Evolutionary conservation across 2,113 vertebrate genomes (phyloP), one percentile per base, ranked within the genome.

Genomic region (Pedetes capensis): DNA sequence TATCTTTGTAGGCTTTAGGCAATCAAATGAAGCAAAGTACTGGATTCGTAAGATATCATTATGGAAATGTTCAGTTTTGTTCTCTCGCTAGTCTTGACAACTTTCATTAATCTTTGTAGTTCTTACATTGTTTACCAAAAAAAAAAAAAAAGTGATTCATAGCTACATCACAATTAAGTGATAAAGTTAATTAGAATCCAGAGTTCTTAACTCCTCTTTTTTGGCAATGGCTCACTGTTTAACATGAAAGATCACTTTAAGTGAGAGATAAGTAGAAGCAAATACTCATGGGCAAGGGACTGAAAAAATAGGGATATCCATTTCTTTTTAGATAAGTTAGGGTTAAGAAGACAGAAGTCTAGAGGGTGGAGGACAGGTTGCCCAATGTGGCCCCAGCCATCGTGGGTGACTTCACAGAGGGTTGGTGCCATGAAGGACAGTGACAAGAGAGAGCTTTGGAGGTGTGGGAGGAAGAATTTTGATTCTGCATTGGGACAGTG

Each of bases 101-200:
- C 82, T 78, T 85, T 92, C 91, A 96, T 95, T 95, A 96, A 97
- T 94, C 95, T 95, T 94, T 83, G 53, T 51, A 85, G 37, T 66
- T 88, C 85, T 89, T 92, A 83, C 22, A 72, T 71, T 88, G 57
- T 89, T 96, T 87, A 87, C 81, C 5, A 59, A 92, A 95, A 82
- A 68, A 27, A 92, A 59, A 92, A 95, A 82, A 68, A 27, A 92
- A 78, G 64, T 84, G 84, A 97, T 89, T 96, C 78, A 69, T 66
- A 92, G 87, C 85, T 95, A 91, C 42, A 68, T 64, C 90, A 96
- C 61, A 86, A 96, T 96, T 89, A 96, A n/a, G 78, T 95, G 92
- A 95, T 83, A 89, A 95, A 92, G 61, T 92, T 96, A 93, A 96
- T 96, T 95, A 83, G 82, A 95, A 94, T 64, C 51, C 57, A 94